A percentile compares a stretch with the other conserved stretches of the same genome.
These are phyloP conservation scores for Lacerta agilis DNA, from an alignment of 2,797 vertebrate species.

Conservation along the genomic window DNA sequence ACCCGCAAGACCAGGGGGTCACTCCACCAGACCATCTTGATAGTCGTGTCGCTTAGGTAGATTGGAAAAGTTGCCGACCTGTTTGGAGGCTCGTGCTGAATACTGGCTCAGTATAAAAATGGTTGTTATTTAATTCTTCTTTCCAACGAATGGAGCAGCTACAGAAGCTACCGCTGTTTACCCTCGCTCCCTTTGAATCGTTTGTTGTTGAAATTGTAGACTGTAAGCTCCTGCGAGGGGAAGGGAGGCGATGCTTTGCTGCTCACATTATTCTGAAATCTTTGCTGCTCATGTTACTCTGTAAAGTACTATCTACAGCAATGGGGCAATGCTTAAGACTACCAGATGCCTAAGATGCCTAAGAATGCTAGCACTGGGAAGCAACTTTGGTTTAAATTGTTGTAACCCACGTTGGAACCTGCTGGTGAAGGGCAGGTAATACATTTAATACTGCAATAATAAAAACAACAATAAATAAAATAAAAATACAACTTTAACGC, in stretches of 20 bases:
- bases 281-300: background rate
- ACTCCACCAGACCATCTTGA: background rate
- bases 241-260: too few species aligned
- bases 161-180: background rate
- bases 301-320: background rate
- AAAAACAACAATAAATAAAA: too few species aligned
- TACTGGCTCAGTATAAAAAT: background rate
- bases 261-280: background rate
- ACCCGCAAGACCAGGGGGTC: background rate
- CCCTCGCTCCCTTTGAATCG: background rate
- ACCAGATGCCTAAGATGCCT: background rate
- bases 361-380: background rate
- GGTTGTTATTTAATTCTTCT: background rate
- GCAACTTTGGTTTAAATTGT: background rate
- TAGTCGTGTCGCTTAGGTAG: background rate
- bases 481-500: too few species aligned
- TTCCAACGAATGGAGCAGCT: background rate
- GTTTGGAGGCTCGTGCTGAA: background rate
- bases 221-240: background rate
- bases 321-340: background rate
- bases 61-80: background rate
- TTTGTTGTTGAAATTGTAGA: background rate
- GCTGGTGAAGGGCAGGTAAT: too few species aligned
- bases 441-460: too few species aligned
- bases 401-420: too few species aligned